phyloP scores from a whole-genome alignment of 1,140 invertebrate genomes.

The Paraescarpia echinospica region DNA sequence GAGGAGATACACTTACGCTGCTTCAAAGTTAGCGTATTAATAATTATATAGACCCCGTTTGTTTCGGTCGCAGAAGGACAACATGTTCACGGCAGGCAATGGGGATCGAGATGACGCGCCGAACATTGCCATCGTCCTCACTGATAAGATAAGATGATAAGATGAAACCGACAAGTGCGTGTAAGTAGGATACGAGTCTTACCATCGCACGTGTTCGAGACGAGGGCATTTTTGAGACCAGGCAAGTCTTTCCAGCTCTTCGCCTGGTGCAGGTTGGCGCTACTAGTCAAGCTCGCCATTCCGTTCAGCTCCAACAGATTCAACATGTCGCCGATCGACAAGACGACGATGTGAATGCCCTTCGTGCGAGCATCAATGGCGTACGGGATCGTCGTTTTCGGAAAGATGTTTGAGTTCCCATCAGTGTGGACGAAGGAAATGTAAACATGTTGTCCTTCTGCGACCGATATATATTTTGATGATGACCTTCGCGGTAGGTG shows the following conservation, averaged over 20 bases:
- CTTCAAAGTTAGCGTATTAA: no score
- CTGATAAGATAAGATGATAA: no score
- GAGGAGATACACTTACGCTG: no score
- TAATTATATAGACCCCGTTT: no score
- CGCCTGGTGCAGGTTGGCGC: conserved; percentile 11
- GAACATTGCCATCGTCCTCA: no score
- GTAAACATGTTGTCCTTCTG: conserved; percentile 15
- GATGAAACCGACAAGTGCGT: no score
- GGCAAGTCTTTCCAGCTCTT: background rate
- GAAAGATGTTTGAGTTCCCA: conserved; percentile 39
- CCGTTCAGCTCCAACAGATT: conserved; percentile 22
- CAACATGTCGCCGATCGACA: background rate
- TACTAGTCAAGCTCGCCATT: background rate
- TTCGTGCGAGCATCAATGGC: conserved; percentile 22
- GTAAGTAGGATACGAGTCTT: background rate
- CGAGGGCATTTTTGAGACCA: background rate
- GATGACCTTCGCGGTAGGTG: no score
- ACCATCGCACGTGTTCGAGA: conserved; percentile 1
- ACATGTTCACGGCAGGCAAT: no score
- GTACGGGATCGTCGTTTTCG: conserved; percentile 33
- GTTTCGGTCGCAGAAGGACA: no score
- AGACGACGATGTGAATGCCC: conserved; percentile 6
- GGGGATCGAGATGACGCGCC: no score
- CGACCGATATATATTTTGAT: background rate
- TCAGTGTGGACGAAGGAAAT: conserved; percentile 49